A percentile compares a stretch with the other conserved stretches of the same genome.
Evolutionary conservation across 1,140 invertebrate species (phyloP).

Genomic region (Drosophila tani): DNA sequence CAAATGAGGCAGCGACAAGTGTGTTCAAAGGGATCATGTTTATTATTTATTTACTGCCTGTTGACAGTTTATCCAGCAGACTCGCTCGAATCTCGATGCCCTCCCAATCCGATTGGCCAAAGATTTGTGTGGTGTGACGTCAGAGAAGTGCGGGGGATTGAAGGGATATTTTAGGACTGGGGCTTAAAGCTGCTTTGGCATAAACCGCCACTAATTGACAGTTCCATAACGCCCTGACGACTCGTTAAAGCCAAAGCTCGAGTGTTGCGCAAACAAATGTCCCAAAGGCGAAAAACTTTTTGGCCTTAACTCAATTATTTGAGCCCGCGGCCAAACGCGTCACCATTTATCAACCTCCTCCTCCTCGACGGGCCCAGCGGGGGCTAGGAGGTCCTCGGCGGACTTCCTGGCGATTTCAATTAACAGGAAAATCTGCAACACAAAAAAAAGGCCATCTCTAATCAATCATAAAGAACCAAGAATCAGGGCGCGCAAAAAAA

Average conservation of each 20-base stretch:
- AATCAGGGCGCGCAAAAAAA: conserved; percentile 8
- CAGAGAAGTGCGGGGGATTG: conserved; percentile 17
- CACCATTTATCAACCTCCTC: conserved; percentile 57
- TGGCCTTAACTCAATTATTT: conserved; percentile 59
- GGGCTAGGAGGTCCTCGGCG: neutral
- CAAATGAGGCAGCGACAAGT: conserved; percentile 69
- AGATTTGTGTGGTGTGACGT: conserved; percentile 60
- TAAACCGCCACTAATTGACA: conserved; percentile 77
- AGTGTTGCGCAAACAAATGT: conserved; percentile 77
- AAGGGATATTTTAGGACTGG: neutral
- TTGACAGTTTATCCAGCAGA: conserved; percentile 68
- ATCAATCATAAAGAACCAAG: conserved; percentile 58
- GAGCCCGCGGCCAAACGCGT: conserved; percentile 25
- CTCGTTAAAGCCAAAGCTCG: conserved; percentile 69
- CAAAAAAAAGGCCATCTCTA: conserved; percentile 35
- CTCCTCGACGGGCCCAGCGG: neutral
- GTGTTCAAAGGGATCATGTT: conserved; percentile 78
- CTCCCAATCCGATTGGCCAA: conserved; percentile 32
- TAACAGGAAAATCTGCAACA: conserved; percentile 45
- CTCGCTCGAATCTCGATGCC: conserved; percentile 45
- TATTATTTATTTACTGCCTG: conserved; percentile 80
- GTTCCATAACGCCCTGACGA: conserved; percentile 62
- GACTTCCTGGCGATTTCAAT: conserved; percentile 61
- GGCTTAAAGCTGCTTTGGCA: conserved; percentile 61
- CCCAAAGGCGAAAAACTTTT: conserved; percentile 45